Conservation (phyloP, 2,888 invertebrate genomes). For the Antheraea yamamai region DNA sequence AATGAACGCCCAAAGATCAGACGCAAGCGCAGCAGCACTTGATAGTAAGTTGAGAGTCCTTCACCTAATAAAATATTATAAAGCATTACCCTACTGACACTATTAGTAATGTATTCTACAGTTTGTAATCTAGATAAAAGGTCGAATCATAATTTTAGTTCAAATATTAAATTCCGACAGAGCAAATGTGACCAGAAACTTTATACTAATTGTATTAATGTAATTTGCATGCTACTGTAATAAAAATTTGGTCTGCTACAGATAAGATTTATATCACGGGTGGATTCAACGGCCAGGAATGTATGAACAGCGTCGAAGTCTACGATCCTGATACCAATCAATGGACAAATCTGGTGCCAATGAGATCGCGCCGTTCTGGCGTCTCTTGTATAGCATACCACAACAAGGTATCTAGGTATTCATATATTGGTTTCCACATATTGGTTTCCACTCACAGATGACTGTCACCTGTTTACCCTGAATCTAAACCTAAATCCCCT, state of each 20-base stretch:
- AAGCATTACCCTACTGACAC: neutral
- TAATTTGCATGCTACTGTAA: neutral
- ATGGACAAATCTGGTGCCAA: conserved; percentile 90
- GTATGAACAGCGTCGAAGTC: conserved; percentile 91
- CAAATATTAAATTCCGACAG: neutral
- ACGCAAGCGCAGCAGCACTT: conserved; percentile 94
- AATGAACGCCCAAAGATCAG: conserved; percentile 94
- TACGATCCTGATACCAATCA: conserved; percentile 90
- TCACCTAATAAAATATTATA: neutral
- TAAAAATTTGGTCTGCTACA: conserved; percentile 41
- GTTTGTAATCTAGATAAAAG: neutral
- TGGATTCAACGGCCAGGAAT: conserved; percentile 95
- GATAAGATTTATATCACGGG: conserved; percentile 91
- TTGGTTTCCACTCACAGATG: too few relatives aligned
- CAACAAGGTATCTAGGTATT: conserved; percentile 82
- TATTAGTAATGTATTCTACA: neutral
- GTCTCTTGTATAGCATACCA: conserved; percentile 94
- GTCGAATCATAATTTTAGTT: neutral
- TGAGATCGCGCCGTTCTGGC: conserved; percentile 94
- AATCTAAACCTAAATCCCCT: too few relatives aligned
- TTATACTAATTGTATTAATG: neutral
- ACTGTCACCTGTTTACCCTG: too few relatives aligned
- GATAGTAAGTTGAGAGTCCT: conserved; percentile 79
- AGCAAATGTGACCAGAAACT: neutral
- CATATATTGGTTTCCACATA: too few relatives aligned